Conservation (phyloP, 2,113 vertebrate genomes). For the Panthera tigris region DNA sequence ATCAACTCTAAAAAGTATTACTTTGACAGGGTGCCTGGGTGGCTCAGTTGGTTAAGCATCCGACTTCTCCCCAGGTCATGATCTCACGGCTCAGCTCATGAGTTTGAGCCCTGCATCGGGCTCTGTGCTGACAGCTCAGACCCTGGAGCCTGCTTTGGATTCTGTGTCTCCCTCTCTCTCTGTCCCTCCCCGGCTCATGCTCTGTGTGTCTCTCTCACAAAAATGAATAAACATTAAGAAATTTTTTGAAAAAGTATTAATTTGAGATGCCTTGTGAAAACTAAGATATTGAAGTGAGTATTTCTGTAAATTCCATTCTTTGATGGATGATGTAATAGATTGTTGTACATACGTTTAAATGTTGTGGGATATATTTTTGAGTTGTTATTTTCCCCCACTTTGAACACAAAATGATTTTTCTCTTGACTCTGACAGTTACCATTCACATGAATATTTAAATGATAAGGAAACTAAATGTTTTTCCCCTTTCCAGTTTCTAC, state of each 20-base stretch:
- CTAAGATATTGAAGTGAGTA: not conserved
- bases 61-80: too few species aligned
- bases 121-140: too few species aligned
- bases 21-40: too few species aligned
- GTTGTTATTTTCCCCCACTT: not conserved
- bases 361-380: not conserved
- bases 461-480: not conserved
- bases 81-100: too few species aligned
- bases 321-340: not conserved
- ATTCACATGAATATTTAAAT: slow-evolving; percentile 47
- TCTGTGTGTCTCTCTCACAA: too few species aligned
- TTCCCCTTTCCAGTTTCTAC: slow-evolving; percentile 15
- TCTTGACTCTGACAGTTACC: slow-evolving; percentile 17
- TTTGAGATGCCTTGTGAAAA: not conserved
- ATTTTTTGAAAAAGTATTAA: not conserved
- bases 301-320: not conserved
- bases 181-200: too few species aligned
- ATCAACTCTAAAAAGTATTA: not conserved
- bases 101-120: too few species aligned
- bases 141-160: too few species aligned
- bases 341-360: not conserved
- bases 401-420: slow-evolving; percentile 26
- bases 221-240: too few species aligned
- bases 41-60: too few species aligned
- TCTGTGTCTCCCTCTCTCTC: too few species aligned